These are phyloP conservation scores for Lasioglossum calceatum DNA, from an alignment of 2,888 invertebrate genomes.

Conservation along the genomic window DNA sequence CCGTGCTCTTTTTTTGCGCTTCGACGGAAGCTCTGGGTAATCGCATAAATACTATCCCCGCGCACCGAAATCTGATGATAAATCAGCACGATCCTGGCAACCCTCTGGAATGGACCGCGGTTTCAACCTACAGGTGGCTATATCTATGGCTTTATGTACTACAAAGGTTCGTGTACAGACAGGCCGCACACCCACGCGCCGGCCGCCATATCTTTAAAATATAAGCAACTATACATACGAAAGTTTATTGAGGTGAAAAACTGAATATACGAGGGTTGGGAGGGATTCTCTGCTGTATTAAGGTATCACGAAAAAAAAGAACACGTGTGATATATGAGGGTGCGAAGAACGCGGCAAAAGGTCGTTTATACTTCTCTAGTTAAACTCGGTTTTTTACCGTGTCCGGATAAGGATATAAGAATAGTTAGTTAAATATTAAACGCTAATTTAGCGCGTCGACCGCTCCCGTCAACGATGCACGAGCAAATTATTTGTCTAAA, in stretches of 20 bases:
- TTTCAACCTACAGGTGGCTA: slow-evolving; percentile 63
- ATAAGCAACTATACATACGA: slow-evolving; percentile 12
- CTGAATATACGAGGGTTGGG: slow-evolving; percentile 22
- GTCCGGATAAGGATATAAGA: background rate
- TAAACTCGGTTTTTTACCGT: slow-evolving; percentile 1
- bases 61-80: slow-evolving; percentile 58
- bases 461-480: background rate
- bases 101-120: slow-evolving; percentile 40
- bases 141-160: slow-evolving; percentile 33
- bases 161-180: background rate
- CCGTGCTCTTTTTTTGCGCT: slow-evolving; percentile 1
- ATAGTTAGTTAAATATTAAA: slow-evolving; percentile 3
- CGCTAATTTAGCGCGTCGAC: background rate
- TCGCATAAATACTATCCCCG: slow-evolving; percentile 43
- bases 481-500: background rate
- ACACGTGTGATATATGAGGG: slow-evolving; percentile 7
- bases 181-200: background rate
- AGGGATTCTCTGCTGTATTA: slow-evolving; percentile 9
- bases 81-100: slow-evolving; percentile 55
- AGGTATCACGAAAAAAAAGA: slow-evolving; percentile 1
- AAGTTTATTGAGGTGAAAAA: slow-evolving; percentile 26
- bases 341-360: background rate
- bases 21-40: slow-evolving; percentile 30
- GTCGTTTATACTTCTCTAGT: slow-evolving; percentile 5
- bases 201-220: slow-evolving; percentile 3